Evolutionary conservation across 2,888 invertebrate genomes (phyloP), one percentile per base, ranked within the genome.

Genomic region (Caenorhabditis sp.): DNA sequence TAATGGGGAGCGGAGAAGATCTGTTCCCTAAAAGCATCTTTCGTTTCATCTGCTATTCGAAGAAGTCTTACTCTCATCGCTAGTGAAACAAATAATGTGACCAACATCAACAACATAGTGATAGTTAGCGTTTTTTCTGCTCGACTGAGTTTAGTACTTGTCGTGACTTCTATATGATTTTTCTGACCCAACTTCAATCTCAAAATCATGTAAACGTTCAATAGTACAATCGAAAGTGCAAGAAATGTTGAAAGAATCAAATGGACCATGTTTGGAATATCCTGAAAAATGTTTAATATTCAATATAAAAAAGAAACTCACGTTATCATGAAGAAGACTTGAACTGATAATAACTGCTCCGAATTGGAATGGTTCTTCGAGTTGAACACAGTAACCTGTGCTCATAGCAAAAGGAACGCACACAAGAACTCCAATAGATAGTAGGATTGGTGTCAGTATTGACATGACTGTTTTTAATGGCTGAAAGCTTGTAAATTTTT

Each of bases 101-200:
- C 38, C 26, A 70, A 36, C 7, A 70, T 70, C 5, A 70, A 14
- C 25, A 70, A 58, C 61, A 65, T 70, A 12, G 70, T 70, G 8
- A 70, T 58, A 8, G 70, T 70, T 20, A 70, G 21, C 2, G 65
- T 65, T 10, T 36, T 43, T 25, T 70, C 70, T 3, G 64, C 70
- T 53, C 65, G 61, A 17, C 0, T 23, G 10, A 60, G 52, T 26
- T 5, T 52, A 21, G 52, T 21, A 23, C 23, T 52, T 52, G 52
- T 52, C 21, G 52, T 36, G 10, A 63, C 63, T 63, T 36, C 14
- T 54, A 7, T 27, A 57, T 61, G 21, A 57, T 25, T n/a, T 21
- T 31, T 31, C 31, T 31, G 4, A 4, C 36, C 10, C 21, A 3
- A 52, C 7, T 60, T 27, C 21, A 69, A 21, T 17, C 64, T 69